Conservation (phyloP, 2,797 vertebrate genomes). For the Chiloscyllium punctatum region DNA sequence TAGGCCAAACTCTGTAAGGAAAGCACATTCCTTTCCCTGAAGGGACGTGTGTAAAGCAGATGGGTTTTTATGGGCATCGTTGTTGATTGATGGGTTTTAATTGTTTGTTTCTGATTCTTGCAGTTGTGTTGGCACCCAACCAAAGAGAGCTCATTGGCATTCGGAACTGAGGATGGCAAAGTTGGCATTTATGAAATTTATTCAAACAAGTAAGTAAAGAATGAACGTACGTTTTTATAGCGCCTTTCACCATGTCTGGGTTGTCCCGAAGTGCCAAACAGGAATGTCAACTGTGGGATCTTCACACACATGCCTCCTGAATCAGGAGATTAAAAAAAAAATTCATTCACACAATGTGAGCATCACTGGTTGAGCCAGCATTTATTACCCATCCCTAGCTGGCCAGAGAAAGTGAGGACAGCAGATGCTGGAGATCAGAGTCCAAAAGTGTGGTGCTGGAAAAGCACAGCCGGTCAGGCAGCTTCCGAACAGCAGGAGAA, state of each 20-base stretch:
- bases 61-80: too few relatives aligned
- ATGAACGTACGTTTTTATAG: background rate
- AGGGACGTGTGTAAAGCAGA: too few relatives aligned
- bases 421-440: too few relatives aligned
- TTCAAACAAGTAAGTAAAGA: slow-evolving; percentile 73
- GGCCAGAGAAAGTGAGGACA: too few relatives aligned
- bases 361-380: too few relatives aligned
- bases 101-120: slow-evolving; percentile 23
- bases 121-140: slow-evolving; percentile 86
- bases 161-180: slow-evolving; percentile 96
- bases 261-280: background rate
- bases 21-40: too few relatives aligned
- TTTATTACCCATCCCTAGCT: too few relatives aligned
- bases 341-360: too few relatives aligned
- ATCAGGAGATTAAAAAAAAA: background rate
- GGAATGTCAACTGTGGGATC: background rate
- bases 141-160: slow-evolving; percentile 81
- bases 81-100: background rate
- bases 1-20: too few relatives aligned
- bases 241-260: background rate
- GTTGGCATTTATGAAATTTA: slow-evolving; percentile 87
- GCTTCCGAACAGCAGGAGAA: too few relatives aligned
- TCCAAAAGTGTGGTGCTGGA: too few relatives aligned
- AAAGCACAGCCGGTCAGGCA: too few relatives aligned
- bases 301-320: background rate